Evolutionary conservation across 2,113 vertebrate species (phyloP), one percentile per base, ranked within the genome.

Genomic region (Lepisosteus osseus): DNA sequence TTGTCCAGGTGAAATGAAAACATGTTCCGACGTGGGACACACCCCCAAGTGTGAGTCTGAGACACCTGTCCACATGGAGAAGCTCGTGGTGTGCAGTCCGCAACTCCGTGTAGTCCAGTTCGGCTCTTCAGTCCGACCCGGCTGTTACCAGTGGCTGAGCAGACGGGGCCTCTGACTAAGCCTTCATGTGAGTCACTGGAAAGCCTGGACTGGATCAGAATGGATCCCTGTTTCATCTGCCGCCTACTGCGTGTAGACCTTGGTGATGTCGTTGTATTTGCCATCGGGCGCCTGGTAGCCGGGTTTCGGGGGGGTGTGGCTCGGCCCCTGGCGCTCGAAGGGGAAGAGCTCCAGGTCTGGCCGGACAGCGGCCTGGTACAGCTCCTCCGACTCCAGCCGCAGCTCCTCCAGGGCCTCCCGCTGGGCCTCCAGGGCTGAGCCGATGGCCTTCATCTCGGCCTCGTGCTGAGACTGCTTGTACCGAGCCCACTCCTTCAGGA

Each of bases 241-340:
- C 71, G 3, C 29, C 90, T 75, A 90, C 79, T 99, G 96, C 0
- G 91, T 92, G 54, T 98, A 96, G 4, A 95, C 90, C 75, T 90
- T 95, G 57, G 97, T 99, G 79, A 94, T 79, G 67, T 98, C 88
- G 0, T 84, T 75, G 42, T 93, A 96, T 82, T 93, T 98, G 17
- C 97, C 96, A 15, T 98, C 96, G 0, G 96, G 96, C 5, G 96
- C 90, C 2, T 96, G 88, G 0, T 98, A 94, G 5, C 78, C 82
- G 13, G 85, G 40, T 6, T 90, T 75, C 0, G 95, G 90, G 0
- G 97, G 95, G 0, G 94, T 96, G 71, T 94, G 78, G 15, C 67
- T 43, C 6, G 95, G 95, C 11, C 96, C 96, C 2, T 96, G 78
- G 1, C 75, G 92, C 78, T 91, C 81, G 44, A 96, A 93, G 7